A percentile compares a stretch with the other conserved stretches of the same genome.
phyloP scores from a whole-genome alignment of 2,113 vertebrate species.

The Rhinoptilus africanus region DNA sequence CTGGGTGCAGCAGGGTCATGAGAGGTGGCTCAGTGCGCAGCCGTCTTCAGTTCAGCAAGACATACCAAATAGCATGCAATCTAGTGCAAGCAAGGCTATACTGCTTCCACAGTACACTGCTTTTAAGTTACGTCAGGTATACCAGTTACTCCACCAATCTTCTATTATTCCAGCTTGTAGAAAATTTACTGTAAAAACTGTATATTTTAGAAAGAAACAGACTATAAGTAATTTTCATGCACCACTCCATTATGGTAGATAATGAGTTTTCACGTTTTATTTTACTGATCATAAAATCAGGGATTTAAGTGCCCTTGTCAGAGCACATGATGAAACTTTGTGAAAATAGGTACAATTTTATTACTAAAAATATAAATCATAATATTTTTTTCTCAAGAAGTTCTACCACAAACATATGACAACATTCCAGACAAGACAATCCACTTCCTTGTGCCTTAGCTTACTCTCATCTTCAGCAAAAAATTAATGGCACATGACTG shows the following conservation, averaged over 20 bases:
- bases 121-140: not conserved
- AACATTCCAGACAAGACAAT: not conserved
- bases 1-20: not conserved
- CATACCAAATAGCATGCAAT: not conserved
- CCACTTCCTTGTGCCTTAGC: not conserved
- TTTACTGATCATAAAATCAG: not conserved
- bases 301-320: slow-evolving; percentile 32
- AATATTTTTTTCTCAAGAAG: not conserved
- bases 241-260: not conserved
- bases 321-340: not conserved
- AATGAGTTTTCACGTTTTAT: slow-evolving; percentile 7
- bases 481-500: not conserved
- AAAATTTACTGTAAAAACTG: not conserved
- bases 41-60: not conserved
- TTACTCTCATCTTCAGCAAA: not conserved
- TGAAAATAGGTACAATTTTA: not conserved
- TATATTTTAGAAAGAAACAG: not conserved
- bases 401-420: not conserved
- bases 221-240: not conserved
- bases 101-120: not conserved
- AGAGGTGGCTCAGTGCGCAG: accelerated
- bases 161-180: not conserved
- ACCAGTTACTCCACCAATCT: not conserved
- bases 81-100: not conserved
- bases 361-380: not conserved